Evolutionary conservation across 2,888 invertebrate species (phyloP).

Genomic region (Cecidostiba fungosa): DNA sequence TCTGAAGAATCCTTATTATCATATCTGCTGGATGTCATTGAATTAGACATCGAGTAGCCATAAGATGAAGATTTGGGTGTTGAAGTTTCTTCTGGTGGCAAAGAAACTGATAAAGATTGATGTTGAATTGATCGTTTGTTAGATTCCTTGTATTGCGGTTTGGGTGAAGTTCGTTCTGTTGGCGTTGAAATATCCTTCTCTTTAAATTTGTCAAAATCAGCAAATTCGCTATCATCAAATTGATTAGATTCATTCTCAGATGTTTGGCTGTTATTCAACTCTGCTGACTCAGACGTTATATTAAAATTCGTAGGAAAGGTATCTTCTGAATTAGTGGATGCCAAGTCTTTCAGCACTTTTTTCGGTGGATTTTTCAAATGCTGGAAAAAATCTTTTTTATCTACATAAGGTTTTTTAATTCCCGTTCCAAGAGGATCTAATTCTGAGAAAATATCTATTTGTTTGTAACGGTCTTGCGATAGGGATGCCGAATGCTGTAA

Average conservation of each 20-base stretch:
- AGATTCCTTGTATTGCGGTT: constrained; percentile 65
- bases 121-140: constrained; percentile 78
- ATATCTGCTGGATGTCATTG: constrained; percentile 49
- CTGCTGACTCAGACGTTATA: constrained; percentile 73
- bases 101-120: constrained; percentile 86
- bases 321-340: constrained; percentile 77
- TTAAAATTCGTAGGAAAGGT: constrained; percentile 77
- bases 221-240: constrained; percentile 81
- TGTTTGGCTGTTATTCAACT: constrained; percentile 60
- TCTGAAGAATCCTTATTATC: constrained; percentile 67
- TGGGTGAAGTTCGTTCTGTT: constrained; percentile 66
- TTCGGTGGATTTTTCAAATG: constrained; percentile 97
- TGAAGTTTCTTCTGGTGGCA: constrained; percentile 85
- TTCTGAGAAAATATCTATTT: constrained; percentile 93
- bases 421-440: constrained; percentile 96
- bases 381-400: constrained; percentile 98
- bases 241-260: constrained; percentile 62
- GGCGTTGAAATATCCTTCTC: constrained; percentile 64
- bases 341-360: constrained; percentile 94
- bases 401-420: constrained; percentile 94
- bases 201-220: constrained; percentile 74
- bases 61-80: constrained; percentile 71
- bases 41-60: constrained; percentile 58
- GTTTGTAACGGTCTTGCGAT: constrained; percentile 71
- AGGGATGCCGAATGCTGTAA: constrained; percentile 64